Evolutionary conservation across 2,113 vertebrate species (phyloP).

Genomic region (Caretta caretta): DNA sequence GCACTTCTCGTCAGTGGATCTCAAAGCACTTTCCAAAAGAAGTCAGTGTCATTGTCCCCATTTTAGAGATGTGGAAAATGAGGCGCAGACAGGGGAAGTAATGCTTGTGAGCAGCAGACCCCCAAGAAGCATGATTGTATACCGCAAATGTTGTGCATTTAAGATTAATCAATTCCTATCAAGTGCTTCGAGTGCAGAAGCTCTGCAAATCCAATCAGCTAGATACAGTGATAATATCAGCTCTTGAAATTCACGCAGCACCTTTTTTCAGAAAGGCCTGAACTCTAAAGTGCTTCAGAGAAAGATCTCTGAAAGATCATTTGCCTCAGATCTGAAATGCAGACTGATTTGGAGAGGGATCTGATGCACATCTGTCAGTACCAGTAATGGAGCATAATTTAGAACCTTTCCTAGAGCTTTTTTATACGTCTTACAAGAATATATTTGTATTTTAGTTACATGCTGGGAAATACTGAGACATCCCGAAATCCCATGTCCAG

Average conservation of each 20-base stretch:
- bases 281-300: neutral
- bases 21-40: neutral
- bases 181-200: neutral
- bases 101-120: too few relatives aligned
- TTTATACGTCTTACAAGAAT: neutral
- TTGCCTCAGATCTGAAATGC: too few relatives aligned
- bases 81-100: neutral
- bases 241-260: neutral
- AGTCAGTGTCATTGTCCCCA: neutral
- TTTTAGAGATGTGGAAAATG: neutral
- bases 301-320: neutral
- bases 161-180: neutral
- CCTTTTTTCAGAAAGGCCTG: neutral
- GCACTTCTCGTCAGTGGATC: neutral
- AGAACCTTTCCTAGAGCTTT: neutral
- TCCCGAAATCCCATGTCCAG: neutral
- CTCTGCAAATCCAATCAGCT: neutral
- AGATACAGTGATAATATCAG: neutral
- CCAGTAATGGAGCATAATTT: neutral
- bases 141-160: fast-evolving
- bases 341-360: too few relatives aligned
- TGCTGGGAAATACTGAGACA: neutral
- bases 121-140: neutral
- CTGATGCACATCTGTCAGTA: neutral
- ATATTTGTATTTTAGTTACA: neutral